Evolutionary conservation across 2,888 invertebrate species (phyloP), one percentile per base, ranked within the genome.

Genomic region (Parnassius mnemosyne): DNA sequence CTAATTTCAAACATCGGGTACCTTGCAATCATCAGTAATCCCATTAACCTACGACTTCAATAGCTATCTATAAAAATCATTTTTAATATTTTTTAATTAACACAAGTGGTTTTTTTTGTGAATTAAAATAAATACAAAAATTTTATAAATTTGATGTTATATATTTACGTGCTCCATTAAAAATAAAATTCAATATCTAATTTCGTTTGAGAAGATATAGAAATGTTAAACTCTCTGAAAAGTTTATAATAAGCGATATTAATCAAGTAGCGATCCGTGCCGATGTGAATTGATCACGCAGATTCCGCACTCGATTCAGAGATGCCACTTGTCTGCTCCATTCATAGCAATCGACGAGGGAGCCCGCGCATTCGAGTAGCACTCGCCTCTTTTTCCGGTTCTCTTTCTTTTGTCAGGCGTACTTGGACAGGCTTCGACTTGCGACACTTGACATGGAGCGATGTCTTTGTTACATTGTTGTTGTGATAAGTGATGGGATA

Each of bases 261-360:
- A 66, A 63, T 68, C 67, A 71, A 74, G 75, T 67, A 72, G 76
- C 70, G 68, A 76, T 74, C 77, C 83, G 83, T 81, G 84, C 81
- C 83, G 77, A 79, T 83, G 85, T 87, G 84, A 89, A 86, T 88
- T 87, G 89, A 89, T 89, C 84, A 83, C 82, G 87, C 85, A 85
- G 87, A 86, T 85, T 76, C 71, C 70, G 71, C 75, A 66, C 71
- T 71, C 75, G 75, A 57, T 64, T 60, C 56, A 71, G 75, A 74
- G 78, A 72, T 71, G 71, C 68, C 72, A 69, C 77, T 80, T 80
- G 68, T 66, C 73, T 74, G 79, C 79, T 80, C 80, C 83, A 85
- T 84, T 85, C 83, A 81, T 72, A 74, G 70, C 81, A 81, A 84
- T 87, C 82, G 80, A 73, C 75, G 77, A 78, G 80, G 81, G 78